Evolutionary conservation across 2,888 invertebrate species (phyloP).

Genomic region (Caenorhabditis sp.): DNA sequence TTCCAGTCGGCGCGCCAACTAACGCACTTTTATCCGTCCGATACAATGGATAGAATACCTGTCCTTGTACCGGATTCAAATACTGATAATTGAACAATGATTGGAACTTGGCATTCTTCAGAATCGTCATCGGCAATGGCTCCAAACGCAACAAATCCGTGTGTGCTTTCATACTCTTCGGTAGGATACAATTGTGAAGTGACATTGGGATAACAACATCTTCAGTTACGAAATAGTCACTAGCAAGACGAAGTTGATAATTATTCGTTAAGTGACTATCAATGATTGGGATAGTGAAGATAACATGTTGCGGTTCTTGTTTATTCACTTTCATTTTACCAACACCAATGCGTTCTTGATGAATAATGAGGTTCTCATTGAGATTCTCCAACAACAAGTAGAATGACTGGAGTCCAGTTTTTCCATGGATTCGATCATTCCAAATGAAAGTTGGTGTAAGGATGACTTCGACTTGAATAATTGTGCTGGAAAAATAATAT

Average conservation of each 20-base stretch:
- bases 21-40: slow-evolving; percentile 91
- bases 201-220: slow-evolving; percentile 74
- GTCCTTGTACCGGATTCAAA: slow-evolving; percentile 87
- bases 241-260: slow-evolving; percentile 77
- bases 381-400: slow-evolving; percentile 99
- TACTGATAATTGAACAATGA: slow-evolving; percentile 87
- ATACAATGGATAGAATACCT: slow-evolving; percentile 94
- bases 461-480: slow-evolving; percentile 72
- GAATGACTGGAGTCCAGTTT: slow-evolving; percentile 82
- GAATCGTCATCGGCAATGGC: slow-evolving; percentile 85
- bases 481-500: slow-evolving; percentile 56
- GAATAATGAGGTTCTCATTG: slow-evolving; percentile 90
- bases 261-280: slow-evolving; percentile 87
- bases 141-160: slow-evolving; percentile 91
- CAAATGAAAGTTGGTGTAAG: slow-evolving; percentile 76
- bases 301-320: slow-evolving; percentile 82
- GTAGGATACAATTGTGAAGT: slow-evolving; percentile 87
- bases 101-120: slow-evolving; percentile 83
- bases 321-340: slow-evolving; percentile 82
- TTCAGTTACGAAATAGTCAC: slow-evolving; percentile 78
- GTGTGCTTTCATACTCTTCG: slow-evolving; percentile 88
- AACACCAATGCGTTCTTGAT: slow-evolving; percentile 88
- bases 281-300: slow-evolving; percentile 92
- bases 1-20: slow-evolving; percentile 93
- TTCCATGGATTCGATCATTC: slow-evolving; percentile 80